Base-by-base conservation (phyloP, 2,888 invertebrate species). In the Plebejus argus region DNA sequence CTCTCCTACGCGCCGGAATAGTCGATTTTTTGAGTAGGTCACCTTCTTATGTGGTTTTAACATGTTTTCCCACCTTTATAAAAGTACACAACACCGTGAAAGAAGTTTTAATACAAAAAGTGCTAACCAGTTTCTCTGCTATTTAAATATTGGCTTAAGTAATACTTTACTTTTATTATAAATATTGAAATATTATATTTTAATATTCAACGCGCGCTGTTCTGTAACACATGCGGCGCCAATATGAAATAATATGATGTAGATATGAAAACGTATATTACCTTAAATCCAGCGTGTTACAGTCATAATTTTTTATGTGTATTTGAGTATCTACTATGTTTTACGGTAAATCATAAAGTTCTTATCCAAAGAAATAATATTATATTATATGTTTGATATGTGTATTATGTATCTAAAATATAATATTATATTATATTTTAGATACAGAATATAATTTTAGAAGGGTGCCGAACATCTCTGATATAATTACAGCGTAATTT, bases 221-320 rank as follows among this genome's bases (percentile, higher is more conserved):
- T 58, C 58, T 58, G 58, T 58, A 58, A 58, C 58, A 58, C 3
- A 20, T 58, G 58, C 2, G 58, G 58, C 20, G 58, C 20, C 58
- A 58, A 58, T 58, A 58, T 20, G 58, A 58, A 58, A 58, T 20
- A 58, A 58, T 58, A 20, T 58, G 58, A 58, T 20, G 8, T 10
- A 58, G 58, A 20, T n/a, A 53, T 53, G 20, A 58, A 58, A 58
- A 58, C 58, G 58, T 20, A 58, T 58, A 58, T 58, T 58, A 58
- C 20, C 20, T 58, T 10, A 20, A 53, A 53, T 20, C n/a, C 20
- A 58, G 58, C 58, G 20, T 58, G 10, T 20, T 58, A 58, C 3
- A 58, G n/a, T 58, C 20, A 58, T 58, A 1, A 58, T 8, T 58
- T 58, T 58, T 28, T n/a, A n/a, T n/a, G 20, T 58, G 3, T 58